These are phyloP conservation scores for Neolamprologus caudopunctatus DNA, from an alignment of 2,113 vertebrate genomes.

Conservation along the genomic window DNA sequence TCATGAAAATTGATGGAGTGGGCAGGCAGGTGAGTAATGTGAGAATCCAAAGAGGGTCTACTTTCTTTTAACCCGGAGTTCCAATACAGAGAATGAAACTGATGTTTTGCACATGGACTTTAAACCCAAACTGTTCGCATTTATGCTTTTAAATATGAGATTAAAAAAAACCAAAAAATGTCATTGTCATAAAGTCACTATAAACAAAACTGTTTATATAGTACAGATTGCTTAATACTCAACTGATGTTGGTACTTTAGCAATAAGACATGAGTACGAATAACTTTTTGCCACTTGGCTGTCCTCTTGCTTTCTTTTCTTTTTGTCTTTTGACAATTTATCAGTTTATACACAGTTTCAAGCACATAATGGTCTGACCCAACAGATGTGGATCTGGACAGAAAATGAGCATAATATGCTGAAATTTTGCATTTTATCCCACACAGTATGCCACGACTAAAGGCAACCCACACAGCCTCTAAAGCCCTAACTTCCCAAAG, in stretches of 20 bases:
- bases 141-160: background rate
- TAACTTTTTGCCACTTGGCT: background rate
- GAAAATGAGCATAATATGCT: background rate
- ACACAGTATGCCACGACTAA: background rate
- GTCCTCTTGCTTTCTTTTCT: background rate
- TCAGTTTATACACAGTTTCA: background rate
- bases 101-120: background rate
- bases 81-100: background rate
- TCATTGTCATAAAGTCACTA: background rate
- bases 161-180: rapidly evolving
- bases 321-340: background rate
- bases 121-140: background rate
- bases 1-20: background rate
- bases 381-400: background rate
- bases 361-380: background rate
- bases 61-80: background rate
- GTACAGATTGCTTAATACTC: background rate
- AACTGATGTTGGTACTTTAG: background rate
- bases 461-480: background rate
- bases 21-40: background rate
- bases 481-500: background rate
- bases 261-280: background rate
- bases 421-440: background rate
- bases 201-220: background rate
- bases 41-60: background rate